Base-by-base conservation (phyloP, 2,888 invertebrate genomes). In the Philereme transversata region DNA sequence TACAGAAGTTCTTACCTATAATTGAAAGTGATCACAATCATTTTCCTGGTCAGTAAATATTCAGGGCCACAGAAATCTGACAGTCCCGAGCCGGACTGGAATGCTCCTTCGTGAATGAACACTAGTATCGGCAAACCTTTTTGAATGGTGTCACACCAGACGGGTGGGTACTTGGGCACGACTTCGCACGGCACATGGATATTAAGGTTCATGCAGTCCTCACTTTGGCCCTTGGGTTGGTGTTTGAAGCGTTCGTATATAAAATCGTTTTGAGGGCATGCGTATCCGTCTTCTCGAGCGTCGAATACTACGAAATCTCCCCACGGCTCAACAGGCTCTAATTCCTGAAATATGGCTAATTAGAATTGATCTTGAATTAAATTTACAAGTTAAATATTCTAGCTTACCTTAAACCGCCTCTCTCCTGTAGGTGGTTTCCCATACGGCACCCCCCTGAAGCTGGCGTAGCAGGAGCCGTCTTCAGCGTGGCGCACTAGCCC, bases 261-360 rank as follows among this genome's bases (percentile, higher is more conserved):
- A 5, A 82, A 70, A 59, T 90, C 87, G 4, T 82, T 73, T 71
- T 95, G 95, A 0, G 93, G 92, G 70, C 95, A 95, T 7, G 93
- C 85, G 0, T 93, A 86, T 0, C 93, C 85, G 64, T 93, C 94
- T 33, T 88, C 84, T 2, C 89, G 88, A 0, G 94, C 94, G 59
- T 92, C 86, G 57, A 88, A 83, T 0, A 88, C 78, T 0, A 54
- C 44, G 3, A 33, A 10, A 1, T 89, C 92, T 0, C 74, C 63
- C 93, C 93, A 93, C 0, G 87, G 78, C 7, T 74, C 74, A 4
- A 54, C 58, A 5, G 71, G 68, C 35, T 74, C 67, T n/a, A 78
- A 64, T 48, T 77, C 77, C 78, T 78, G 8, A 6, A 68, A 64
- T 41, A 34, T 55, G 4, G 38, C 11, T 35, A 36, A 46, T 40